Evolutionary conservation across 1,140 invertebrate genomes (phyloP), one percentile per base, ranked within the genome.

Genomic region (Proales similis): DNA sequence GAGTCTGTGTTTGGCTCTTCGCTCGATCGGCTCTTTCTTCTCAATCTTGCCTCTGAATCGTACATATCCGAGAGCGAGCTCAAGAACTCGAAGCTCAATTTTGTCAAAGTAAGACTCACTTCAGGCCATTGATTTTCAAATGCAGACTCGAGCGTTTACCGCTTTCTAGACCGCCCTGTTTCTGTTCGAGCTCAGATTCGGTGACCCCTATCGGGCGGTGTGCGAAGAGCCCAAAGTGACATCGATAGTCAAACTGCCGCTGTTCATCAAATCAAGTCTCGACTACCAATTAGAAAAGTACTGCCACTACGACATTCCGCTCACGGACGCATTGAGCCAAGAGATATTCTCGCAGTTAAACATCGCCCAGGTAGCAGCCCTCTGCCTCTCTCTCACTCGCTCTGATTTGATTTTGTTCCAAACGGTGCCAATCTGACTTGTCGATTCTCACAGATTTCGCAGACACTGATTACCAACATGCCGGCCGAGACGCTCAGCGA

Each of bases 141-240:
- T 19, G 12, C 27, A 5, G 27, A 46, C n/a, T 46, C 5, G n/a
- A 46, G 27, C 24, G 27, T 17, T 9, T 19, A 11, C 12, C 14
- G n/a, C 12, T 46, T 46, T 46, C 11, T 49, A 57, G 51, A 24
- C 51, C 7, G 22, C 26, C 11, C 51, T 42, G 32, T 42, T 57
- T 57, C 20, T 57, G 12, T 26, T 57, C 11, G 45, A 57, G 22
- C 12, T 57, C 5, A 22, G 30, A 57, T 42, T 42, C 39, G 14
- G 14, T 9, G 33, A 57, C 20, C 38, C 51, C 11, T 57, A 42
- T 14, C 36, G 45, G 20, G 51, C 51, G 27, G 22, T 57, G 1
- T 57, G 51, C 29, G 17, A 20, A 14, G 45, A 42, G 39, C 51
- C 51, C 19, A 57, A 57, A 57, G 45, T 57, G 17, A 57, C 51